phyloP scores from a whole-genome alignment of 2,888 invertebrate species.

The Schizaphis graminum region DNA sequence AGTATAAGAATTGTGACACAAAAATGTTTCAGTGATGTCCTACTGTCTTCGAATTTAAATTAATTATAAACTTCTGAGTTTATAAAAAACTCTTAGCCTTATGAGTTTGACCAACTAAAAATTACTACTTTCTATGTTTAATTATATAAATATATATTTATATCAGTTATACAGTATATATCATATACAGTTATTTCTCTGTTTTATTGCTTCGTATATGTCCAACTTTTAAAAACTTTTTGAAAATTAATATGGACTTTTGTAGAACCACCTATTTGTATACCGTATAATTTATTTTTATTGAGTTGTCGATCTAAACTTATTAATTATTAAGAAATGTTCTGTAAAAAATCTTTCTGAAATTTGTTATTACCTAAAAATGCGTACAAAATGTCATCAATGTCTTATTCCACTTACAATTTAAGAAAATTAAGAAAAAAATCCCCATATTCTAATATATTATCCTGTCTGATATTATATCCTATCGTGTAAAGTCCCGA shows the following conservation, averaged over 20 bases:
- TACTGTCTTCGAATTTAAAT: not conserved
- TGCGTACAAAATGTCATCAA: too few relatives aligned
- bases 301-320: not conserved
- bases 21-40: not conserved
- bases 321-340: not conserved
- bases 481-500: too few relatives aligned
- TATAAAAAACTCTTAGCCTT: not conserved
- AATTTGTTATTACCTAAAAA: not conserved
- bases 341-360: not conserved
- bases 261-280: not conserved
- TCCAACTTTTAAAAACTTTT: not conserved
- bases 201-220: not conserved
- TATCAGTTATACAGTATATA: too few relatives aligned
- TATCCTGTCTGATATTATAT: too few relatives aligned
- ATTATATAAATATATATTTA: too few relatives aligned
- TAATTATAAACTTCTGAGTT: not conserved
- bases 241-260: not conserved
- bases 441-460: too few relatives aligned
- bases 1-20: too few relatives aligned
- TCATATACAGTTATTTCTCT: not conserved
- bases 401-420: too few relatives aligned
- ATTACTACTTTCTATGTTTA: not conserved
- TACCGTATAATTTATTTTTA: not conserved
- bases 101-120: not conserved
- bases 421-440: too few relatives aligned